Conservation (phyloP, 64 coral and sea anemone genomes). For the Pachyseris speciosa region DNA sequence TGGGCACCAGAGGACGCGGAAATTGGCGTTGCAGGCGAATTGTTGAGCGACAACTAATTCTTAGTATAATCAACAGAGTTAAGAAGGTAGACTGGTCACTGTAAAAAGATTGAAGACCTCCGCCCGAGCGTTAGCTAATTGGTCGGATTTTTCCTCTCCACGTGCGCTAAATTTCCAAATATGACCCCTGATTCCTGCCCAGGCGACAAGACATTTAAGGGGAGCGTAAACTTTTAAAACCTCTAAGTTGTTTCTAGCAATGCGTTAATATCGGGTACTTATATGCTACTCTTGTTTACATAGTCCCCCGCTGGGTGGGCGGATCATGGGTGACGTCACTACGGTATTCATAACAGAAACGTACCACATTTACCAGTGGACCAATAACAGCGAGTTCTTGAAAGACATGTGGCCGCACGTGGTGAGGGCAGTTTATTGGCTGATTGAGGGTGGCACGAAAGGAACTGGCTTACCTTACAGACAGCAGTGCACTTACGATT, state of each 20-base stretch:
- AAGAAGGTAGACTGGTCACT: too few species aligned
- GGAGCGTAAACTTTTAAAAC: not conserved
- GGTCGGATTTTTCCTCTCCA: too few species aligned
- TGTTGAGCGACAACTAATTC: too few species aligned
- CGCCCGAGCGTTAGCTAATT: too few species aligned
- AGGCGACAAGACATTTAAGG: too few species aligned
- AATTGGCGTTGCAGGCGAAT: too few species aligned
- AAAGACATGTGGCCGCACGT: conserved; percentile 66
- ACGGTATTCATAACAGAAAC: conserved; percentile 21
- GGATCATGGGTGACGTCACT: conserved; percentile 34
- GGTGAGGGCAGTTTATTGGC: conserved; percentile 49
- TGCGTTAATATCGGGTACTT: not conserved
- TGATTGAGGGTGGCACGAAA: conserved; percentile 23
- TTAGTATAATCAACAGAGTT: too few species aligned
- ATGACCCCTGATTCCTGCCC: too few species aligned
- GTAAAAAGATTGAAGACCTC: too few species aligned
- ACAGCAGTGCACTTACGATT: conserved; percentile 66
- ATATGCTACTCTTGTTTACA: not conserved
- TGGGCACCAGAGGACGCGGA: too few species aligned
- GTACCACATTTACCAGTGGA: conserved; percentile 81
- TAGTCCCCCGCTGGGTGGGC: not conserved
- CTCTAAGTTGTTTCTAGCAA: not conserved
- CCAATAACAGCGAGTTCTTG: conserved; percentile 44
- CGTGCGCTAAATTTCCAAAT: too few species aligned
- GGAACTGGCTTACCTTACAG: conserved; percentile 60